Conservation (phyloP, 2,888 invertebrate genomes). For the Xestia rhomboidea region DNA sequence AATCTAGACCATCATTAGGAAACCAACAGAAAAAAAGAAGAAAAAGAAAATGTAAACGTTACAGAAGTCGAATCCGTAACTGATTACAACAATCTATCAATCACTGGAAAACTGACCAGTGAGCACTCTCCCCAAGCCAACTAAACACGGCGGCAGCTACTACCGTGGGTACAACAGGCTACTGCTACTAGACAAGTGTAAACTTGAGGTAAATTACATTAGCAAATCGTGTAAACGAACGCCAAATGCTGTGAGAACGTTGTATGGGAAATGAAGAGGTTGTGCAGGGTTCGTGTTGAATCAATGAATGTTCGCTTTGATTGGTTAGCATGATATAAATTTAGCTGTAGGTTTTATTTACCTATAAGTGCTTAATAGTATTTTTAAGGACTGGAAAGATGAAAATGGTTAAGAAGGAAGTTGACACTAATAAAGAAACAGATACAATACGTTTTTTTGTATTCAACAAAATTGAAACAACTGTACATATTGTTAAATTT, state of each 20-base stretch:
- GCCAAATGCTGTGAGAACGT: conserved; percentile 65
- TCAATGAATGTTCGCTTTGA: conserved; percentile 16
- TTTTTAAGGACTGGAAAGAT: background rate
- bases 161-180: conserved; percentile 49
- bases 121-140: background rate
- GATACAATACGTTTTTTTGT: too few species aligned
- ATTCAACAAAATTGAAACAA: too few species aligned
- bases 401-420: background rate
- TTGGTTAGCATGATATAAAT: background rate
- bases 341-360: background rate
- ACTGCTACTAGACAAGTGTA: conserved; percentile 55
- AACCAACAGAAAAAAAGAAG: background rate
- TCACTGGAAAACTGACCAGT: background rate
- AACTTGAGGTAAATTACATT: conserved; percentile 69
- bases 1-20: background rate
- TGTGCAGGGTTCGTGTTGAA: conserved; percentile 21
- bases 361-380: background rate
- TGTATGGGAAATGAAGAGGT: conserved; percentile 68
- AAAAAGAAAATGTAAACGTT: background rate
- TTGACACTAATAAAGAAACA: background rate
- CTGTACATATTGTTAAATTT: too few species aligned
- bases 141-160: conserved; percentile 54
- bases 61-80: background rate
- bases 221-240: conserved; percentile 66
- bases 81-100: background rate